Evolutionary conservation across 2,888 invertebrate species (phyloP), one percentile per base, ranked within the genome.

Genomic region (Tethea ocularis): DNA sequence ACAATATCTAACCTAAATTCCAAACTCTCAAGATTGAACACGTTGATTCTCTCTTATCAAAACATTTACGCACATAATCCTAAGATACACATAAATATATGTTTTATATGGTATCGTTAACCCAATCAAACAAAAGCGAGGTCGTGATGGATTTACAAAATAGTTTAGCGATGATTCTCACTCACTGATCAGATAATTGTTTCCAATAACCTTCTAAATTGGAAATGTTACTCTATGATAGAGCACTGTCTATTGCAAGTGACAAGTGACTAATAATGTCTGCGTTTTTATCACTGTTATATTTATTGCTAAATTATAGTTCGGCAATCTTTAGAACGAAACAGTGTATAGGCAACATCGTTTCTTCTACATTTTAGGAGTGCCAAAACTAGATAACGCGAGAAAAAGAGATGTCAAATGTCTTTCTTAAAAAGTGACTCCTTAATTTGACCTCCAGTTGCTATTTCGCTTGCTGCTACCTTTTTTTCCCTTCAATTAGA

Each of bases 101-200:
- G 29, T 29, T 57, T 29, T 33, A 46, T 56, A 60, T 59, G 33
- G 53, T 61, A 60, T 66, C 61, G 61, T 61, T 63, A 71, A 69
- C 61, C 59, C 51, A 62, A 15, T 51, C 38, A 53, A 62, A 38
- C 38, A 53, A 62, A 38, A 67, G 66, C 56, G 72, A 62, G 68
- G 70, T 61, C 66, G 61, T 58, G 51, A 51, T 60, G 33, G 36
- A 58, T 61, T 54, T 53, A 46, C 63, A 56, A 71, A 73, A 71
- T 67, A 67, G 61, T 65, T 58, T 33, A 36, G 46, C 57, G 67
- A 62, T 54, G 61, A 64, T 59, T 64, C 53, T 26, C 6, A 29
- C 52, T 24, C 11, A 22, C 22, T 33, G 23, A 23, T 17, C 22
- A 20, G 22, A 38, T 38, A 46, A 46, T 46, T 20, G 46, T 20